These are phyloP conservation scores for Atta texana DNA, from an alignment of 1,140 invertebrate species.

Conservation along the genomic window DNA sequence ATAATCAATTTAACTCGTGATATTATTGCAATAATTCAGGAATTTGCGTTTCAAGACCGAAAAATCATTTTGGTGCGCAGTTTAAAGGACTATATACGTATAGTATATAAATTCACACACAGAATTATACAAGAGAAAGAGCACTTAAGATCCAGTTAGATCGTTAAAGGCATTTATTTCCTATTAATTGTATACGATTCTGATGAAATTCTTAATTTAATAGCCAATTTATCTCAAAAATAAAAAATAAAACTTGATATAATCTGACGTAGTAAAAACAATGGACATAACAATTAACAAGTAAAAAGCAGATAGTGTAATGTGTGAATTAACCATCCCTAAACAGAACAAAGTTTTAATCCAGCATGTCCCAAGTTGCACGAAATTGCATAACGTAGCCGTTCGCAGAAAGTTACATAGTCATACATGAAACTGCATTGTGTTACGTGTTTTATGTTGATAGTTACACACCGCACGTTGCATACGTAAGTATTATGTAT, in stretches of 20 bases:
- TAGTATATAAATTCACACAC: no score
- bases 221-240: neutral
- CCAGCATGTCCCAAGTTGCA: constrained; percentile 30
- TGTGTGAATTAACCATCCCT: neutral
- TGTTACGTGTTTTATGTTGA: constrained; percentile 53
- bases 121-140: no score
- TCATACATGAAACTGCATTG: constrained; percentile 44
- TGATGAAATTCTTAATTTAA: neutral
- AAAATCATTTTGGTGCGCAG: no score
- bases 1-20: no score
- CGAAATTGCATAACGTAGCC: constrained; percentile 42
- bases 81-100: no score
- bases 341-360: constrained; percentile 49
- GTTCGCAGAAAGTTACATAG: constrained; percentile 37
- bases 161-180: no score
- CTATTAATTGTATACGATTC: no score
- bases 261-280: no score
- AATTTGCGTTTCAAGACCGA: no score
- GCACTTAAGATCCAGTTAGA: no score
- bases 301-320: constrained; percentile 16
- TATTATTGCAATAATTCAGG: no score
- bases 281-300: neutral
- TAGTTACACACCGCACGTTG: constrained; percentile 32
- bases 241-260: neutral
- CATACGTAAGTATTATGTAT: constrained; percentile 27